phyloP scores from a whole-genome alignment of 2,113 vertebrate genomes.

The Pachyramphus minor region DNA sequence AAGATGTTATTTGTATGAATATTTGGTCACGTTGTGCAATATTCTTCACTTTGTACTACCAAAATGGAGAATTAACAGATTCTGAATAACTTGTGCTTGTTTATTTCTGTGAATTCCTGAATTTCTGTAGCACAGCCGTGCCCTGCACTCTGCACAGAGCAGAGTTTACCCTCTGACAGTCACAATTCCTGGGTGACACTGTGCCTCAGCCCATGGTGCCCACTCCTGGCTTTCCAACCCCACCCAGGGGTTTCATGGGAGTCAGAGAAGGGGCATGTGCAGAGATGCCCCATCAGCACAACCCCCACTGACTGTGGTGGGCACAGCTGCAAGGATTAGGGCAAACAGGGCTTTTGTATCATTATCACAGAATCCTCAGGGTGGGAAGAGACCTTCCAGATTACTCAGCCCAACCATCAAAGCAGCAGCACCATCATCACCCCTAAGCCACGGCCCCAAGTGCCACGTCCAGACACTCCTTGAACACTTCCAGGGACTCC shows the following conservation, averaged over 20 bases:
- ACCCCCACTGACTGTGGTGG: not conserved
- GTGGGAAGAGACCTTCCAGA: not conserved
- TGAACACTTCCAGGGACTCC: not conserved
- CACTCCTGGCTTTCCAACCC: not conserved
- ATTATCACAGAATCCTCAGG: not conserved
- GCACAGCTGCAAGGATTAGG: not conserved
- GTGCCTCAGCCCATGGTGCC: fast-evolving
- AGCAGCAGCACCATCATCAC: not conserved
- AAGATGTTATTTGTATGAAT: not conserved
- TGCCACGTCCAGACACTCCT: not conserved
- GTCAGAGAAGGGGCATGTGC: fast-evolving
- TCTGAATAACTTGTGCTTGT: not conserved
- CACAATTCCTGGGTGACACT: fast-evolving
- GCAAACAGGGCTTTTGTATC: not conserved
- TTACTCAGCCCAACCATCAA: not conserved
- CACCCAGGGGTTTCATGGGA: not conserved
- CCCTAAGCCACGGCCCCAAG: not conserved
- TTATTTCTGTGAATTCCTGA: not conserved
- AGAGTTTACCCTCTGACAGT: not conserved
- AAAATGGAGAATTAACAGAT: not conserved
- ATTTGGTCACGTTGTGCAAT: not conserved
- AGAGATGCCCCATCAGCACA: not conserved
- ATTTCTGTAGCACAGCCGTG: not conserved
- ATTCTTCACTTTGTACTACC: not conserved
- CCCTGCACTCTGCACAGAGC: not conserved